Base-by-base conservation (phyloP, 2,113 vertebrate species). In the Brachypteracias leptosomus region DNA sequence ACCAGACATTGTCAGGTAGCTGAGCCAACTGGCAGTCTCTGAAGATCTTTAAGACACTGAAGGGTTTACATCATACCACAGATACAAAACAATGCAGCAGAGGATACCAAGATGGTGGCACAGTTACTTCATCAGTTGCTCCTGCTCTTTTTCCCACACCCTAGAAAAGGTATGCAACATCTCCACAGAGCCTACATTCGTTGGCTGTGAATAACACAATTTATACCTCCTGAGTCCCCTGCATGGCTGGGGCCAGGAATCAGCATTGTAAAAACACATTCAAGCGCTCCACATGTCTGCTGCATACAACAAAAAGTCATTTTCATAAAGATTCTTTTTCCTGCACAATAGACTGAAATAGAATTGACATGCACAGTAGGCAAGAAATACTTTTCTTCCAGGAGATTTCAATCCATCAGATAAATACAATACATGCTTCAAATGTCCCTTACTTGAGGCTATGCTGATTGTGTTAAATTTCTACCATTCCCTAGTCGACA, bases 321-420 rank as follows among this genome's bases (percentile, higher is more conserved):
- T 92, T 90, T 90, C 44, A 21, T 72, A 59, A 87, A 90, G n/a
- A 70, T 87, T 96, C 90, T 88, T 89, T 86, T 66, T 63, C 25
- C 49, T 74, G 44, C 57, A 87, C 72, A 87, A 66, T 51, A 89
- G 62, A 61, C 38, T 75, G 61, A 72, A 96, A 89, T 61, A 81
- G 57, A 95, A 86, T 65, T 78, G 85, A 75, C 47, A 68, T 16
- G 52, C n/a, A 93, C 52, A 49, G 86, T 14, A 89, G 76, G 54
- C 73, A 92, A 89, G 76, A 91, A 90, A 87, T 72, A 70, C 29
- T 87, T 90, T 77, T 82, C 76, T 87, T 90, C 65, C 31, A 65
- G 83, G 54, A 94, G 70, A 58, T 94, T 92, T 93, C 83, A 62
- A 35, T 78, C 55, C 73, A 71, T 75, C 73, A 82, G 76, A 82